Conservation (phyloP, 2,888 invertebrate species). For the Teleiodes luculella region DNA sequence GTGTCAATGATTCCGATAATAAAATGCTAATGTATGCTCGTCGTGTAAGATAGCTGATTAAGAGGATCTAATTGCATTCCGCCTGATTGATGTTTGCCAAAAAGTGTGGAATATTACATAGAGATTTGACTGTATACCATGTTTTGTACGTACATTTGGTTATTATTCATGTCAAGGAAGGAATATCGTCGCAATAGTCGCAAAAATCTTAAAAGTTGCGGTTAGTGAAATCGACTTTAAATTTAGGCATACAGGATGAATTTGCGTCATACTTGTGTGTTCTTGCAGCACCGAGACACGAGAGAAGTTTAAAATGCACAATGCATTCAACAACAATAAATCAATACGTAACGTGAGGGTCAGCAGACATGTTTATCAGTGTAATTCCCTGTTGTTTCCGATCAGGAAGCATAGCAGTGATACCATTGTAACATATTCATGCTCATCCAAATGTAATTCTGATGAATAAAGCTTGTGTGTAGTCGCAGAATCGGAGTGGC, state of each 20-base stretch:
- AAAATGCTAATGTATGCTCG: constrained; percentile 16
- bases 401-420: constrained; percentile 10
- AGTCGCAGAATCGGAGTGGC: background rate
- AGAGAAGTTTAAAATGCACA: background rate
- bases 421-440: background rate
- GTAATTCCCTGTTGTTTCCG: background rate
- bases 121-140: too few species aligned
- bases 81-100: background rate
- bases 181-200: too few species aligned
- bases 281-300: too few species aligned
- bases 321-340: background rate
- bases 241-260: too few species aligned
- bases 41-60: constrained; percentile 7
- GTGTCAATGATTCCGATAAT: constrained; percentile 14
- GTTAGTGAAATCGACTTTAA: too few species aligned
- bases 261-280: too few species aligned
- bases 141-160: too few species aligned
- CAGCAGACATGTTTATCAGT: background rate
- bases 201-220: too few species aligned
- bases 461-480: background rate
- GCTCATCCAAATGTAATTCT: background rate
- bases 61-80: constrained; percentile 7
- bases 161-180: too few species aligned
- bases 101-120: too few species aligned
- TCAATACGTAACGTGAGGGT: background rate